phyloP scores from a whole-genome alignment of 2,113 vertebrate species.

The Pionites leucogaster region DNA sequence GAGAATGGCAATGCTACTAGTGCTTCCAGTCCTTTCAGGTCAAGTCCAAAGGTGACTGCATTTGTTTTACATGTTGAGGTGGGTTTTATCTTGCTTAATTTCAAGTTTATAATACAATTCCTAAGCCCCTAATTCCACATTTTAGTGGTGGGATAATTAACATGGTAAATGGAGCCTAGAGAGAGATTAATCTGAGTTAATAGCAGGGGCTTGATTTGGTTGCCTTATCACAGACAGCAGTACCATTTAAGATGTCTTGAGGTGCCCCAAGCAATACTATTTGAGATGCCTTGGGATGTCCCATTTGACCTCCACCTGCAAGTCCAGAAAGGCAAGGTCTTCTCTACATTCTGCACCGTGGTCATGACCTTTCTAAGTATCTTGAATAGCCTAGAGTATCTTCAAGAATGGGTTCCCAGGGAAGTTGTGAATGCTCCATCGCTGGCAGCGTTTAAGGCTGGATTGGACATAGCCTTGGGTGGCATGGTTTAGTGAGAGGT shows the following conservation, averaged over 20 bases:
- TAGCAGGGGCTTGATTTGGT: accelerated
- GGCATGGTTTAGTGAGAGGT: too few relatives aligned
- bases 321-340: neutral
- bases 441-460: too few relatives aligned
- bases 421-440: too few relatives aligned
- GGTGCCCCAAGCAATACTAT: neutral
- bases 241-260: neutral
- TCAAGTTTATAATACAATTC: neutral
- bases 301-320: neutral
- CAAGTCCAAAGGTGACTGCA: neutral
- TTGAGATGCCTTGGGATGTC: accelerated
- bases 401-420: neutral
- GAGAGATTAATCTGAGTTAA: neutral
- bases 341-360: neutral
- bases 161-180: neutral
- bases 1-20: neutral
- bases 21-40: neutral
- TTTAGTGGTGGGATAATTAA: neutral
- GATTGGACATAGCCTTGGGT: too few relatives aligned
- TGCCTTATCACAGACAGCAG: neutral
- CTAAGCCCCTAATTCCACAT: neutral
- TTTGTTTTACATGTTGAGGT: neutral
- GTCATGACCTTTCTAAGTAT: neutral
- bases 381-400: neutral
- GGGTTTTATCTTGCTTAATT: neutral